Conservation (phyloP, 2,888 invertebrate genomes). For the Timandra comae region DNA sequence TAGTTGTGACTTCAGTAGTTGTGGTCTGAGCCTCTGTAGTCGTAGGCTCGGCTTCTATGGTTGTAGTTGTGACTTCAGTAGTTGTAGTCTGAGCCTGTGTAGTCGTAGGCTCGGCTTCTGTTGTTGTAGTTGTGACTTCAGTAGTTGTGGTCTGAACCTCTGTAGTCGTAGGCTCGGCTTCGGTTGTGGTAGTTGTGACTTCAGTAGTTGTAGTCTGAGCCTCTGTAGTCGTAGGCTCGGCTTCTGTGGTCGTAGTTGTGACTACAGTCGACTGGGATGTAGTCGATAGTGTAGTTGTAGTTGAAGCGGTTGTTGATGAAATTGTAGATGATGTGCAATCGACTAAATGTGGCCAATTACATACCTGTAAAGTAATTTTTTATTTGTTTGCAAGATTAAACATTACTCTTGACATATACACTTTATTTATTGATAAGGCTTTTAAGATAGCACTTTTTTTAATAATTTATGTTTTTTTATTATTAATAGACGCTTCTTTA, state of each 20-base stretch:
- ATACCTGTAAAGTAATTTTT: constrained; percentile 22
- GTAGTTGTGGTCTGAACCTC: constrained; percentile 1
- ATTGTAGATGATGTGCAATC: constrained; percentile 17
- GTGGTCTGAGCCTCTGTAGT: constrained; percentile 1
- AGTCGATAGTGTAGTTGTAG: constrained; percentile 2
- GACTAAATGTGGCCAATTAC: constrained; percentile 24
- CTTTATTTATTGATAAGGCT: too few species aligned
- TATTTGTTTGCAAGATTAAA: too few species aligned
- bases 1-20: constrained; percentile 3
- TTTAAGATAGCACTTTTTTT: too few species aligned
- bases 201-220: not conserved
- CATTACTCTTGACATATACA: too few species aligned
- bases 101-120: constrained; percentile 3
- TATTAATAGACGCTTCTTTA: too few species aligned
- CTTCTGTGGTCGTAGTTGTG: not conserved
- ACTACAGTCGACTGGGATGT: constrained; percentile 1
- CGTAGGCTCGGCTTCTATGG: not conserved
- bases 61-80: constrained; percentile 1
- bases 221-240: not conserved
- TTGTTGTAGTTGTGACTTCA: constrained; percentile 2
- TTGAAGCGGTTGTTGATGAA: constrained; percentile 2
- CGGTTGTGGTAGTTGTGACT: not conserved
- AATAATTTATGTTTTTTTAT: too few species aligned
- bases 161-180: not conserved
- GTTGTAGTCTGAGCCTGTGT: constrained; percentile 5